A percentile compares a stretch with the other conserved stretches of the same genome.
Evolutionary conservation across 2,113 vertebrate species (phyloP).

Genomic region (Polypterus senegalus): DNA sequence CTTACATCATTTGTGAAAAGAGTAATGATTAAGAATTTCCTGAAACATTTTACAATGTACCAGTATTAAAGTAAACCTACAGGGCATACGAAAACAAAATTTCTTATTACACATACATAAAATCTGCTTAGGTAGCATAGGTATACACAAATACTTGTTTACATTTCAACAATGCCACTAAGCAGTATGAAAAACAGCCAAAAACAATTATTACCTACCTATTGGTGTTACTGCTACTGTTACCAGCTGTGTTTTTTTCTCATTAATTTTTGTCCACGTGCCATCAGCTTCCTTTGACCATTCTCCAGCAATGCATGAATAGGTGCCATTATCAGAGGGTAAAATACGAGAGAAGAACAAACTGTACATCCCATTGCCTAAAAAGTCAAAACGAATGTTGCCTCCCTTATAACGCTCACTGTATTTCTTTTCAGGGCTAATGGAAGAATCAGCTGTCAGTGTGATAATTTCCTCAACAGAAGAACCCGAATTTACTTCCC

Average conservation of each 20-base stretch:
- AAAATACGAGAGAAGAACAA: constrained; percentile 55
- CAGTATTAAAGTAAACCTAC: too few species aligned
- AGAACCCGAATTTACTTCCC: constrained; percentile 50
- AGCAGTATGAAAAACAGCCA: background rate
- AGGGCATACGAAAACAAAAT: too few species aligned
- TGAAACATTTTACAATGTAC: too few species aligned
- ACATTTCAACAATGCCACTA: too few species aligned
- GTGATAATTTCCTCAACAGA: constrained; percentile 50
- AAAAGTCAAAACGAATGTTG: constrained; percentile 59
- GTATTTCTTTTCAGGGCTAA: constrained; percentile 43
- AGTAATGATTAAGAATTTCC: too few species aligned
- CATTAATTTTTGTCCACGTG: constrained; percentile 71
- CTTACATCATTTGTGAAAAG: too few species aligned
- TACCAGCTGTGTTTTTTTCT: constrained; percentile 61
- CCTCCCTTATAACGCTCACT: constrained; percentile 57
- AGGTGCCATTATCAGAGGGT: constrained; percentile 52
- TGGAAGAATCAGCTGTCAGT: constrained; percentile 60
- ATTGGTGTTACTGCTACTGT: constrained; percentile 54
- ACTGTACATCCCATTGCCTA: constrained; percentile 45
- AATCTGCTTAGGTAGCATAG: too few species aligned
- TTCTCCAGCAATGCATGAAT: constrained; percentile 65
- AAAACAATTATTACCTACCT: constrained; percentile 46
- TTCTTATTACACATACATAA: too few species aligned
- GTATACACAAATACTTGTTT: too few species aligned
- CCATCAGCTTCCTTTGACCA: constrained; percentile 66